These are phyloP conservation scores for Xiphophorus couchianus DNA, from an alignment of 2,113 vertebrate species.

Conservation along the genomic window DNA sequence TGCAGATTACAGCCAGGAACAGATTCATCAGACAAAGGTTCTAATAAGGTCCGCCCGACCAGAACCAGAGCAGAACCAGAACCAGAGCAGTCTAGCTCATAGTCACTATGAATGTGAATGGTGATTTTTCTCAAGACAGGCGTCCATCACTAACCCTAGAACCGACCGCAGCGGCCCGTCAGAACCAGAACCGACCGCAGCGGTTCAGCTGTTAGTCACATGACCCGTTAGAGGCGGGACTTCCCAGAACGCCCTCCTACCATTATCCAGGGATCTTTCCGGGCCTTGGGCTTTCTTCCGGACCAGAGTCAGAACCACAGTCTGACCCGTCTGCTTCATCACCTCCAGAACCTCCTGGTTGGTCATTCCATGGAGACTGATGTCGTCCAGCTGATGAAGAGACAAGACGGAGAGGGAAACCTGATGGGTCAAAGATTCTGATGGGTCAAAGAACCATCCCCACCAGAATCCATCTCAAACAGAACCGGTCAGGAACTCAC, in stretches of 20 bases:
- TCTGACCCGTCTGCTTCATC: conserved; percentile 85
- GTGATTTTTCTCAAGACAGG: no score
- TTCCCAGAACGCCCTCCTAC: conserved; percentile 55
- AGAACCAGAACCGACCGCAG: background rate
- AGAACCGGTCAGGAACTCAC: conserved; percentile 32
- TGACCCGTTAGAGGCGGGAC: no score
- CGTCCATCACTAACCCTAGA: background rate
- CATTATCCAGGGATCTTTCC: conserved; percentile 80
- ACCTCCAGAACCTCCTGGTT: conserved; percentile 92
- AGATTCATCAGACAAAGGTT: no score
- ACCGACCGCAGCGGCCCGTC: background rate
- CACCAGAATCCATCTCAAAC: no score
- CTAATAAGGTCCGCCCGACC: no score
- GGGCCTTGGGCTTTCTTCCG: conserved; percentile 73
- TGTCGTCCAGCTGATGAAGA: conserved; percentile 84
- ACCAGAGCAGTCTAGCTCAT: no score
- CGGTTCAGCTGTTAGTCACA: background rate
- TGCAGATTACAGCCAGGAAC: background rate
- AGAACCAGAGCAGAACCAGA: no score
- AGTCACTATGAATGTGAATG: no score
- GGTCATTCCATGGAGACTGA: conserved; percentile 89
- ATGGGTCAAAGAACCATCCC: no score
- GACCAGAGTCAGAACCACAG: conserved; percentile 86
- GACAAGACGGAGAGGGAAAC: background rate
- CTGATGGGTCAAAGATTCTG: background rate